Percentiles rank a stretch among this genome's conserved stretches.
phyloP scores from a whole-genome alignment of 2,888 invertebrate species.

The Andrena praecox region DNA sequence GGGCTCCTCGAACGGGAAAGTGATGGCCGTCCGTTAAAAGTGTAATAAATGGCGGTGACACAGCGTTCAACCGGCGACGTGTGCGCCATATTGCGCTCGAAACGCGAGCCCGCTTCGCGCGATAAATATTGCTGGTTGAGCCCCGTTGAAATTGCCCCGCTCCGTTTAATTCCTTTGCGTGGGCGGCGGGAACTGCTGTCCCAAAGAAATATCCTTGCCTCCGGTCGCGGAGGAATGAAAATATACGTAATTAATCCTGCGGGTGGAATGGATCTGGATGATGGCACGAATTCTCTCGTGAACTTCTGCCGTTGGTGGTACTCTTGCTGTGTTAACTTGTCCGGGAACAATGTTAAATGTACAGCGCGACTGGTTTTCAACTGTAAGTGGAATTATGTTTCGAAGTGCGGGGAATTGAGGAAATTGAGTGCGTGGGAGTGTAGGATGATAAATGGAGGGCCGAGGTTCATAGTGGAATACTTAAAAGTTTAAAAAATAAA shows the following conservation, averaged over 20 bases:
- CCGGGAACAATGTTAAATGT: no score
- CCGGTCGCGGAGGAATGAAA: background rate
- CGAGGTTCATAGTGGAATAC: no score
- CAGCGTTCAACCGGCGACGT: constrained; percentile 4
- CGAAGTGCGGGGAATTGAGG: no score
- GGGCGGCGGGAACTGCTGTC: background rate
- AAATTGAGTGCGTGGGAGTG: no score
- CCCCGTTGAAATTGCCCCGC: constrained; percentile 35
- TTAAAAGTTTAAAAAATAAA: no score
- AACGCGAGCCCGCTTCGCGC: constrained; percentile 28
- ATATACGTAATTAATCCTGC: constrained; percentile 13
- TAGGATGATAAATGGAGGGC: no score
- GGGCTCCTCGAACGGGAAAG: constrained; percentile 49
- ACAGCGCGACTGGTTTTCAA: no score
- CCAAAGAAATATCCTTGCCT: constrained; percentile 4
- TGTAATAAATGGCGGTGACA: constrained; percentile 57
- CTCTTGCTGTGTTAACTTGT: no score
- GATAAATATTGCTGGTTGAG: constrained; percentile 43
- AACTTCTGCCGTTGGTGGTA: background rate
- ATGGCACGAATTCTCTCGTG: no score
- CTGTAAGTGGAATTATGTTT: no score
- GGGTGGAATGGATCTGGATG: background rate
- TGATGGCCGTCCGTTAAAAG: constrained; percentile 54
- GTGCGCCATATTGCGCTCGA: constrained; percentile 42
- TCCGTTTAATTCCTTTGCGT: constrained; percentile 28